Evolutionary conservation across 2,797 vertebrate genomes (phyloP).

Genomic region (Rhinichthys osculus): DNA sequence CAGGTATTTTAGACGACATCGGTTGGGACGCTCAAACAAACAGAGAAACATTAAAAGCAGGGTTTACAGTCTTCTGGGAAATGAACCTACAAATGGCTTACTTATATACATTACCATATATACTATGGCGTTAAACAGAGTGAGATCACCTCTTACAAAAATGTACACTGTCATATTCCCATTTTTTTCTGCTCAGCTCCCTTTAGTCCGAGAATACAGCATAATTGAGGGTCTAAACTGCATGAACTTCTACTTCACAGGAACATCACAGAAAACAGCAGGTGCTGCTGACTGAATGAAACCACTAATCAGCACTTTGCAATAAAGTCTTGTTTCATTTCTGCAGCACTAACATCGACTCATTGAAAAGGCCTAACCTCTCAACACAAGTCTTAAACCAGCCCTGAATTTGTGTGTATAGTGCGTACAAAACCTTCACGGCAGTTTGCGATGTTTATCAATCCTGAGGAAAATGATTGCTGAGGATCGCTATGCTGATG

Average conservation of each 20-base stretch:
- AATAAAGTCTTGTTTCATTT: constrained; percentile 55
- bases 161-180: neutral
- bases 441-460: constrained; percentile 36
- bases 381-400: constrained; percentile 4
- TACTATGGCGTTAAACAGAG: neutral
- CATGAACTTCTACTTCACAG: constrained; percentile 54
- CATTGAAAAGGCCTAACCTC: constrained; percentile 22
- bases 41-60: neutral
- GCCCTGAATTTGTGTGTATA: neutral
- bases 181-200: constrained; percentile 14
- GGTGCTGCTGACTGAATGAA: constrained; percentile 55
- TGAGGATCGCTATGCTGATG: constrained; percentile 35
- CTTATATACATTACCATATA: neutral
- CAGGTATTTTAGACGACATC: constrained; percentile 2
- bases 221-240: constrained; percentile 44
- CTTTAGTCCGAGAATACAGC: constrained; percentile 36
- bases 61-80: neutral
- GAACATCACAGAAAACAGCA: constrained; percentile 56
- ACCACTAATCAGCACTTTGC: constrained; percentile 63
- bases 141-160: neutral
- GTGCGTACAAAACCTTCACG: neutral
- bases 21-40: neutral
- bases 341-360: constrained; percentile 30
- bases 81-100: neutral
- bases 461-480: constrained; percentile 21